Conservation (phyloP, 1,140 invertebrate species). For the Geopemphigus sp. region DNA sequence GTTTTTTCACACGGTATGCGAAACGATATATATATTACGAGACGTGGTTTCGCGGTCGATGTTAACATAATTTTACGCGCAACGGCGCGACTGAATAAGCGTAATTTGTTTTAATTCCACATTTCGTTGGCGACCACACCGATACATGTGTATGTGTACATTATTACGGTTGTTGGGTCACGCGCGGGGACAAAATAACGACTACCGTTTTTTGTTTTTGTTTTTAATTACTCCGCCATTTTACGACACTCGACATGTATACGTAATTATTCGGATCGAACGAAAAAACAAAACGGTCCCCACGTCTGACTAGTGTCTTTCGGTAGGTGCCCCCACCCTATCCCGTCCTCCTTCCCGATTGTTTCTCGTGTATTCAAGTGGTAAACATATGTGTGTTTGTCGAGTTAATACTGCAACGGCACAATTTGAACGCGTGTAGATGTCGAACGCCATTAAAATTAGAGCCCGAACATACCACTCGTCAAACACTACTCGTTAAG, state of each 20-base stretch:
- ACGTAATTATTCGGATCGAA: background rate
- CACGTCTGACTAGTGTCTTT: no score
- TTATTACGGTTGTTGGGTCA: background rate
- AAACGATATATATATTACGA: background rate
- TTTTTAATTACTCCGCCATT: slow-evolving; percentile 14
- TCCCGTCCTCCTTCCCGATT: no score
- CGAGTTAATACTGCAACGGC: background rate
- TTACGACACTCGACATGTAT: background rate
- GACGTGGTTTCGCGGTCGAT: slow-evolving; percentile 5
- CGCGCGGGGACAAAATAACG: background rate
- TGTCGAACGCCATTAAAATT: background rate
- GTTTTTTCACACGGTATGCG: background rate
- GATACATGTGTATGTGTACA: slow-evolving; percentile 17
- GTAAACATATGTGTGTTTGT: background rate
- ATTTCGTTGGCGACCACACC: slow-evolving; percentile 10
- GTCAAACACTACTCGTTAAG: background rate
- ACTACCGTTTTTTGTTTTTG: slow-evolving; percentile 35
- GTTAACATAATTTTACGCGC: slow-evolving; percentile 10
- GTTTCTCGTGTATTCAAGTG: background rate
- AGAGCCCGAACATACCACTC: no score
- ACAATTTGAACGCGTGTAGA: background rate
- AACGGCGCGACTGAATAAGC: slow-evolving; percentile 13
- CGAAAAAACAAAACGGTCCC: background rate
- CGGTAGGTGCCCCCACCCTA: no score
- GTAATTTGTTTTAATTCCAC: background rate